Base-by-base conservation (phyloP, 2,888 invertebrate genomes). In the Iselma pallidipennis region DNA sequence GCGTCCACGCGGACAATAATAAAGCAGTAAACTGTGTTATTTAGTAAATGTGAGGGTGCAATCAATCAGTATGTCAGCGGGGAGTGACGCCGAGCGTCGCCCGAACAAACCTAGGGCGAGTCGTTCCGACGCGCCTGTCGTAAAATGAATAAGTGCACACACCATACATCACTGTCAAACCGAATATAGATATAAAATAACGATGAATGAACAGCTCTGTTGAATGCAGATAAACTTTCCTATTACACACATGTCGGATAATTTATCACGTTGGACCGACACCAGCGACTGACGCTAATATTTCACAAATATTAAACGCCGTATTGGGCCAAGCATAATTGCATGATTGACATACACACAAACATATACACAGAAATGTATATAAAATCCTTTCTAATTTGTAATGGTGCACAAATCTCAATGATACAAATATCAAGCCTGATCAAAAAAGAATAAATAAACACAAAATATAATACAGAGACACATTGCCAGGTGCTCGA, bases 101-200 rank as follows among this genome's bases (percentile, higher is more conserved):
- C 58, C 69, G 61, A 61, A 71, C 73, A 72, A 75, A 74, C 74
- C 71, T 66, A 70, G 72, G 74, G 74, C 71, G 74, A 73, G 74
- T 68, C 78, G 76, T 74, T 75, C 73, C 74, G 75, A 72, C 77
- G 75, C 76, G 72, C 74, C 74, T 75, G 76, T 74, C 75, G 75
- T 73, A 74, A 78, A 80, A 80, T 81, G 82, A 81, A 80, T 81
- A 81, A 82, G 80, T 81, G 80, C 81, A 80, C 76, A 77, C 75
- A 80, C 78, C 80, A 81, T 82, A 81, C 80, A 82, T 82, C 82
- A 82, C 78, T 80, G 81, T 82, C 81, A 81, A 64, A 70, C 75
- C 70, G 77, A 80, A 81, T 81, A 81, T 80, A 81, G 81, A 81
- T 81, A 81, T 81, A 81, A 81, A 81, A 81, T 80, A 80, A 80